Base-by-base conservation (phyloP, 2,888 invertebrate species). In the Malthinus seriepunctatus region DNA sequence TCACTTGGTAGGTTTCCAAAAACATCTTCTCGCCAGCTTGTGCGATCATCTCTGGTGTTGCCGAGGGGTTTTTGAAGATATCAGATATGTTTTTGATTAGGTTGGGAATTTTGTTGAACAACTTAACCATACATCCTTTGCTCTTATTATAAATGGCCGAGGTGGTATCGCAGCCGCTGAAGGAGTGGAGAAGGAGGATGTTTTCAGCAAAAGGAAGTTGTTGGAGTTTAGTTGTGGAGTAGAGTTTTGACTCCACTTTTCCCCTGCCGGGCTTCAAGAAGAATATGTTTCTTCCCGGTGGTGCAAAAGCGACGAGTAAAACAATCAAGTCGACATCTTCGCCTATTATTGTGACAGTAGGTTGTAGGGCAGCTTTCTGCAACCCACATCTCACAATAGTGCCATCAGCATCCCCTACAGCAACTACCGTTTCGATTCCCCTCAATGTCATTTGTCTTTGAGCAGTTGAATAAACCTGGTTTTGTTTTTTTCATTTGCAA, bases 301-400 rank as follows among this genome's bases (percentile, higher is more conserved):
- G 44, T 38, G 47, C 38, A 31, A 56, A 55, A 44, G 44, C 59
- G 38, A 55, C 33, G 35, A 59, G 42, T 10, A 56, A 23, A 23
- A 51, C 56, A 56, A 60, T 60, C 45, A 60, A 60, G 51, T 60
- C 47, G 31, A 56, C 56, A 51, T 52, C 56, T 49, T 60, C 52
- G 44, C 49, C 49, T 47, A 57, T 35, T 60, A 60, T 52, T 48
- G 44, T 48, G 14, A 60, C 56, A 47, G 52, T 57, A 52, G 51
- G 34, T 51, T 60, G 51, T 48, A 37, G 32, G 31, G 56, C 52
- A 52, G 52, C 57, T 56, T 65, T 56, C 53, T 60, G 54, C 44
- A 63, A 51, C 48, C 59, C 56, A 34, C 53, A 62, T 45, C 64
- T 63, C 32, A 62, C 63, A 60, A 62, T 62, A 51, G 63, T 65